Evolutionary conservation across 2,797 vertebrate genomes (phyloP), one percentile per base, ranked within the genome.

Genomic region (Caiman crocodilus): DNA sequence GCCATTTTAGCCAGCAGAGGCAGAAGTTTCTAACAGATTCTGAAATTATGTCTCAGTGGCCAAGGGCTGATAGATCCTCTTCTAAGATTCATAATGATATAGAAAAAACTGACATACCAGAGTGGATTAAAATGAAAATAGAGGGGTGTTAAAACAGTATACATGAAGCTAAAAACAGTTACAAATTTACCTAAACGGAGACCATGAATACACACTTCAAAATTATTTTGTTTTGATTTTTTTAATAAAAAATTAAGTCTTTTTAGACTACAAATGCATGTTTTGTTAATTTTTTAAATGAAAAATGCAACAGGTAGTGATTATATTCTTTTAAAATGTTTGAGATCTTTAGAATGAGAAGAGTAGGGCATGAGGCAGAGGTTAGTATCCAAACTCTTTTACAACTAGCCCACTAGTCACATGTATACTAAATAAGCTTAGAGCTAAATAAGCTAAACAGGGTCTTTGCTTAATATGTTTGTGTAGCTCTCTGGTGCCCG

Each of bases 61-160:
- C 26, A 81, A 28, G 59, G 79, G 61, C 14, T 13, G 6, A 59
- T 79, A 82, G 91, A 63, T 8, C 3, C 79, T 92, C 79, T 87
- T 59, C 80, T 56, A 75, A 50, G 80, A 89, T 60, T 79, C 50
- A 88, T 89, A 79, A 79, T 58, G 35, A 92, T 32, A 91, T 35
- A 35, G 56, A n/a, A 83, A 83, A 92, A 92, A 3, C 11, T 85
- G 74, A 80, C 59, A 90, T 96, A 42, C 63, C 74, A 28, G 20
- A 86, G 61, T 93, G 69, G n/a, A 42, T 4, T 18, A 35, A 74
- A 17, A 90, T 57, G 59, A 87, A 79, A 93, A 93, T 55, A 15
- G 91, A 92, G 13, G 12, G 16, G 14, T 92, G 85, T 94, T 79
- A 92, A 35, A 90, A 81, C 95, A 87, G 75, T 94, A 90, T 84